Base-by-base conservation (phyloP, 1,140 invertebrate species). In the Tetragonula clypearis region DNA sequence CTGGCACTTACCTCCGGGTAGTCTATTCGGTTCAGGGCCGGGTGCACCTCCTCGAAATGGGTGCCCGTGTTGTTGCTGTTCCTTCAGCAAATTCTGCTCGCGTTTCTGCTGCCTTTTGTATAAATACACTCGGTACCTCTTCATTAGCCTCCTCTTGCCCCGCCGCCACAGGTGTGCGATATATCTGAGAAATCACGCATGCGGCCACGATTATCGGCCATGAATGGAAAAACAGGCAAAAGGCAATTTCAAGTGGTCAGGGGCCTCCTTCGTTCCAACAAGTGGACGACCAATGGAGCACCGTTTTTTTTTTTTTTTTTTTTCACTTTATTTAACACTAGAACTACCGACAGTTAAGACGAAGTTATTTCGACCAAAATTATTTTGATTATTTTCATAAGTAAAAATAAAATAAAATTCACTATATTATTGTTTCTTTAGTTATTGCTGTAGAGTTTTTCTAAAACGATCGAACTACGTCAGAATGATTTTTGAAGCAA, bases 81-180 rank as follows among this genome's bases (percentile, higher is more conserved):
- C 94, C 79, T 92, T 94, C n/a, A 95, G 90, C 75, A 95, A 88
- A 93, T 96, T 96, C 86, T 96, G 95, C 93, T 97, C 96, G 71
- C 95, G 95, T 62, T 95, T 95, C 90, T 97, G 96, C 88, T 97
- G 96, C 78, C 96, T 95, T 92, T 96, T 96, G 90, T 97, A 96
- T 89, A 96, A 95, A 94, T 96, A 97, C 87, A 97, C 94, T 91
- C 96, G 95, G 94, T 98, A 98, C 93, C 97, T 97, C 94, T 98
- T 98, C 88, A 97, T 96, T 93, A 98, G 95, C 95, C 97, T 97
- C 92, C 98, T 95, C 94, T 98, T 98, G 73, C 97, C 97, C 85
- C 98, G 95, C 85, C 98, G 95, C 96, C 97, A 98, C 87, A 99
- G 95, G 95, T 99, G 98, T 2, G 97, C 98, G 66, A 99, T 97